These are phyloP conservation scores for Pedicia rivosa DNA, from an alignment of 2,888 invertebrate genomes.

Conservation along the genomic window DNA sequence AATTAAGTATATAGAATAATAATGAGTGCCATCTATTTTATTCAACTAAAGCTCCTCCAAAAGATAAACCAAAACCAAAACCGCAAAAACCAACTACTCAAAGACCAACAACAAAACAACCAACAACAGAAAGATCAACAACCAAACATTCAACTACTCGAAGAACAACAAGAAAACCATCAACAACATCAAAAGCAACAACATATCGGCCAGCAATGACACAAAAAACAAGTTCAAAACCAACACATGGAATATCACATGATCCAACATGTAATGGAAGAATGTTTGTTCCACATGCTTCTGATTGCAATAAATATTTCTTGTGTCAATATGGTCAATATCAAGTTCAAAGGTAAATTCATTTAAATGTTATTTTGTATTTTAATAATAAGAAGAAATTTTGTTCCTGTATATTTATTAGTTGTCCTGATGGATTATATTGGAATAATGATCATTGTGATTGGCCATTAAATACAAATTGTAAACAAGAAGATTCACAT, in stretches of 20 bases:
- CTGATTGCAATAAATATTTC: slow-evolving; percentile 63
- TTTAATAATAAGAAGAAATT: not conserved
- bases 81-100: slow-evolving; percentile 12
- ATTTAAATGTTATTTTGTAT: not conserved
- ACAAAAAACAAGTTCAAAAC: not conserved
- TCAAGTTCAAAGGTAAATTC: slow-evolving; percentile 37
- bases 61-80: too few relatives aligned
- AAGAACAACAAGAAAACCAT: slow-evolving; percentile 16
- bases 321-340: slow-evolving; percentile 60
- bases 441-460: slow-evolving; percentile 73
- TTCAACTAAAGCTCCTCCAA: slow-evolving; percentile 11
- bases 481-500: slow-evolving; percentile 8
- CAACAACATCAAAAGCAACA: slow-evolving; percentile 1
- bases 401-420: slow-evolving; percentile 10
- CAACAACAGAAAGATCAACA: slow-evolving; percentile 13
- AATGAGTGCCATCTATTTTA: too few relatives aligned
- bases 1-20: too few relatives aligned
- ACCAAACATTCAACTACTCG: slow-evolving; percentile 13
- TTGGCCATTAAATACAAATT: slow-evolving; percentile 51
- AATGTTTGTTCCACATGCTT: slow-evolving; percentile 40
- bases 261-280: slow-evolving; percentile 18
- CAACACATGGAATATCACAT: slow-evolving; percentile 9
- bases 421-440: slow-evolving; percentile 55
- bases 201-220: not conserved
- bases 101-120: slow-evolving; percentile 24